Base-by-base conservation (phyloP, 1,140 invertebrate species). In the Drosophila kohkoa region DNA sequence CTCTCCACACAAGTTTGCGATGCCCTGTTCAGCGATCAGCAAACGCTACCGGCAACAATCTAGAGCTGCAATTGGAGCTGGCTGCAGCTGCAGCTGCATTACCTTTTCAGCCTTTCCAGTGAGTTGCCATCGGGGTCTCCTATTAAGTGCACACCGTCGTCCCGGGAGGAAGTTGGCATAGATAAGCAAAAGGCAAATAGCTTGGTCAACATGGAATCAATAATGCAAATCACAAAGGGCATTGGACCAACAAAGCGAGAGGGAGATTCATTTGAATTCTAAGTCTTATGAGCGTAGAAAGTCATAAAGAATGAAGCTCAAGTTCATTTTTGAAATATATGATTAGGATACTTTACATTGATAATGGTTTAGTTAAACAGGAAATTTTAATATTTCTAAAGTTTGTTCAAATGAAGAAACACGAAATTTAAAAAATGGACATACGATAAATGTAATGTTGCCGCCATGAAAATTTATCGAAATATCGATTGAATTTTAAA, bases 1-100 rank as follows among this genome's bases (percentile, higher is more conserved):
- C 16, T 46, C 28, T n/a, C 32, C 2, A 54, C 64, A 60, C 48
- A 46, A 8, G 8, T 16, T 20, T 11, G 3, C 0, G 15, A 38
- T 3, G 15, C 10, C 49, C 59, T 67, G 62, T 69, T 59, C 79
- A 62, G 74, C 74, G 80, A 77, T 80, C 83, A 55, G 64, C 51
- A 75, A 88, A 83, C 83, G 80, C 83, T 87, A 87, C 83, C 80
- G 83, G 83, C 83, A 83, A 87, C 66, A 72, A 77, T 64, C 70
- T 66, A 32, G 65, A 65, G 54, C 70, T 63, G 57, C 65, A 83
- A 67, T 68, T 65, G 58, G 15, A 74, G 28, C 65, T 67, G 16
- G 32, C 11, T 51, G 35, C 64, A 57, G 64, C 58, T 62, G 57
- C 57, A 69, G 62, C 69, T 52, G 45, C 52, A 35, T 41, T 41